A percentile compares a stretch with the other conserved stretches of the same genome.
Evolutionary conservation across 1,140 invertebrate genomes (phyloP).

Genomic region (Antheraea pernyi): DNA sequence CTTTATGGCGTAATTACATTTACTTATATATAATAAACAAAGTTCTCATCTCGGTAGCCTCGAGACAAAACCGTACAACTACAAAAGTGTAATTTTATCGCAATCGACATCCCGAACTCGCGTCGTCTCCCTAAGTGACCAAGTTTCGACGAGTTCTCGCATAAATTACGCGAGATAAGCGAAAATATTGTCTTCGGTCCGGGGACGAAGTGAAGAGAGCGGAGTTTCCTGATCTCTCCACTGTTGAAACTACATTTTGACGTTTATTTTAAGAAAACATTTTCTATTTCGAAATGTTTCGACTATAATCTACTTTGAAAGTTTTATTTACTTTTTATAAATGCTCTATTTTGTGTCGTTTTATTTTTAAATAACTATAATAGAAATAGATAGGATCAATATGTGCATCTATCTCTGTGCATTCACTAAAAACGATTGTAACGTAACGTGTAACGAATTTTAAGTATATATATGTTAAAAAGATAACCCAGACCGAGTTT

Average conservation of each 20-base stretch:
- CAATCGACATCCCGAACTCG: slow-evolving; percentile 37
- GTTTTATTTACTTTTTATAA: not conserved
- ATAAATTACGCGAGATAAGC: slow-evolving; percentile 52
- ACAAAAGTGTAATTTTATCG: slow-evolving; percentile 36
- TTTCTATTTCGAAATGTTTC: not conserved
- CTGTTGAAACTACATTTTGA: not conserved
- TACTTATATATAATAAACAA: slow-evolving; percentile 2
- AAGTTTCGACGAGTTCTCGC: slow-evolving; percentile 44
- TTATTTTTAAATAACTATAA: too few species aligned
- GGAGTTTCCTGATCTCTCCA: not conserved
- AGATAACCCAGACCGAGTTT: too few species aligned
- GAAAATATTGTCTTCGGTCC: slow-evolving; percentile 45
- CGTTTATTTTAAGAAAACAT: not conserved
- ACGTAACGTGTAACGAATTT: too few species aligned
- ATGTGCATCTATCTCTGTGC: too few species aligned
- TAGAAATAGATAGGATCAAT: too few species aligned
- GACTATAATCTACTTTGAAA: not conserved
- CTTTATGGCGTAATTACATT: not conserved
- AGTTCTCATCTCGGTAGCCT: slow-evolving; percentile 1
- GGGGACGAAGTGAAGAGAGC: not conserved
- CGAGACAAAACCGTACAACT: slow-evolving; percentile 11
- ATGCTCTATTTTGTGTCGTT: too few species aligned
- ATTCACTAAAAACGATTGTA: too few species aligned
- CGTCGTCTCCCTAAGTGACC: slow-evolving; percentile 45
- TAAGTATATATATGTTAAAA: too few species aligned